Evolutionary conservation across 2,888 invertebrate species (phyloP), one percentile per base, ranked within the genome.

Genomic region (Bugulina stolonifera): DNA sequence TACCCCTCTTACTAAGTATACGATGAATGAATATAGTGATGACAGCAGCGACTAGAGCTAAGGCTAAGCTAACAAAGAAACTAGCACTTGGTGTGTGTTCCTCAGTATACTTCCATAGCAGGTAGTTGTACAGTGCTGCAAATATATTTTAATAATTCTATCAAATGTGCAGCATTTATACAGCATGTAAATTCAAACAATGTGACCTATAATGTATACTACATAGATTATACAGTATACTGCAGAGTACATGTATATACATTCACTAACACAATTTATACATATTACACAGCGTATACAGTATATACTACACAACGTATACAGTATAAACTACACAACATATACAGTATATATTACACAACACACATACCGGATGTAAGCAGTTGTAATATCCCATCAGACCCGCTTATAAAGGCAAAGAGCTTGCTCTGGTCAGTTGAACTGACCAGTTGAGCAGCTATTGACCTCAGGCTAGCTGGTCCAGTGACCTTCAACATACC

Each of bases 11-110:
- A n/a, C n/a, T n/a, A n/a, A 43, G 43, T 43, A 43, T 18, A 10
- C 10, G n/a, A 29, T 32, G 29, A 10, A 64, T 64, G 32, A 32
- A 14, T 3, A 27, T 1, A 14, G 64, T 64, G 18, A 64, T 22
- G 25, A 34, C 27, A 10, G 32, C 29, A 32, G 64, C 22, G 5
- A 27, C 14, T 1, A 64, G 5, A 18, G 27, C 32, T 32, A 64
- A 27, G 27, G 18, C 64, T 25, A 64, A 27, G 34, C 64, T 64
- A 32, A 64, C 64, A 32, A 64, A 34, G 64, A 64, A 64, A 32
- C 64, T 64, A n/a, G 27, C 22, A 32, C 64, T 64, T 3, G 64
- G 64, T 5, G 27, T 5, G n/a, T 64, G 18, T n/a, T 64, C 5
- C 32, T 64, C 64, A 3, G 64, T 64, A 3, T 32, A 32, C 14